Percentiles rank a stretch among this genome's conserved stretches.
These are phyloP conservation scores for Nipponia nippon DNA, from an alignment of 2,113 vertebrate genomes.

Conservation along the genomic window DNA sequence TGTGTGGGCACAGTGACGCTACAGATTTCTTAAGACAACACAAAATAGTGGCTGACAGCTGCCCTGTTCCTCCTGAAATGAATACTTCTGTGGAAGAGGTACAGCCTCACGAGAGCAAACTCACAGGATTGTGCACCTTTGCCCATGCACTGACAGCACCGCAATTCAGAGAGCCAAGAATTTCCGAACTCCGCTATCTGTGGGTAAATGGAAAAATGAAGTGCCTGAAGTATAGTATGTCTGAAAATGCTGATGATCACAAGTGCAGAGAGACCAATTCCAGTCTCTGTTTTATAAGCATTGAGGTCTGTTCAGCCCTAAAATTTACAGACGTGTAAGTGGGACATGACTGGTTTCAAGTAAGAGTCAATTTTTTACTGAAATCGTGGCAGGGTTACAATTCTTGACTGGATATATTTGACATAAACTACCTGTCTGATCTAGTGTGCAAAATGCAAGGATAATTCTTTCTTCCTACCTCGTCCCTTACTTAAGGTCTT, in stretches of 20 bases:
- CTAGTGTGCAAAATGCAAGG: neutral
- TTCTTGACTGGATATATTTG: neutral
- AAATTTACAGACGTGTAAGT: neutral
- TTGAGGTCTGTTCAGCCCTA: neutral
- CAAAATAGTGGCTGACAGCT: constrained; percentile 14
- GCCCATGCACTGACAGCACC: neutral
- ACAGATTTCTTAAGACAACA: neutral
- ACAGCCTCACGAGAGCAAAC: neutral
- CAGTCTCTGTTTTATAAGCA: neutral
- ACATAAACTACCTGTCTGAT: neutral
- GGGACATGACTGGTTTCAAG: neutral
- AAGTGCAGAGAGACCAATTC: neutral
- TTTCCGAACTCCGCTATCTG: neutral
- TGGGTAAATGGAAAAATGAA: neutral
- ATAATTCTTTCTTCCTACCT: neutral
- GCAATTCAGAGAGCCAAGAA: neutral
- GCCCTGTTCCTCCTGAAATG: neutral
- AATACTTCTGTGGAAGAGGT: neutral
- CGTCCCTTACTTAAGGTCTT: neutral
- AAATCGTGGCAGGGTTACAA: neutral
- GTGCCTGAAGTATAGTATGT: neutral
- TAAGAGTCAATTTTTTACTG: neutral
- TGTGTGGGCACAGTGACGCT: neutral
- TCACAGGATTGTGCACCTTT: neutral
- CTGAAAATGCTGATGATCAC: neutral